Percentiles rank a stretch among this genome's conserved stretches.
Evolutionary conservation across 2,888 invertebrate species (phyloP).

Genomic region (Trichogramma evanescens): DNA sequence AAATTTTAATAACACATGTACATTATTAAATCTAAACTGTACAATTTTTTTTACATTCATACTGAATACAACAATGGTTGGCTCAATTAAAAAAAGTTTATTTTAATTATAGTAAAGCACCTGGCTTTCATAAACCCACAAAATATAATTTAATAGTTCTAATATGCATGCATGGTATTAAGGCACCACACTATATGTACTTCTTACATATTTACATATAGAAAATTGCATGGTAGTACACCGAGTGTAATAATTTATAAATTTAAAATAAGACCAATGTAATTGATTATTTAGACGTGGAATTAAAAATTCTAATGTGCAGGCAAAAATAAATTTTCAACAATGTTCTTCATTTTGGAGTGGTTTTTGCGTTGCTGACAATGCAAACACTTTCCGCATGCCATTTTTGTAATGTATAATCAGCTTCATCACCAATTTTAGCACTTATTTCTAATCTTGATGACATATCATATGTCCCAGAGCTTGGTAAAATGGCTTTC

Average conservation of each 20-base stretch:
- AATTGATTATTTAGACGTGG: constrained; percentile 6
- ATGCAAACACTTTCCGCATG: constrained; percentile 43
- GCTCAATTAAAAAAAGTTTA: not conserved
- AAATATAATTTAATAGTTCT: constrained; percentile 3
- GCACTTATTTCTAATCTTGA: constrained; percentile 54
- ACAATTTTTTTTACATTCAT: constrained; percentile 6
- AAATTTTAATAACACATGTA: constrained; percentile 15
- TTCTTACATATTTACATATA: constrained; percentile 10
- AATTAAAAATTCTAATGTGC: constrained; percentile 7
- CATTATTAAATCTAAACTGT: constrained; percentile 7
- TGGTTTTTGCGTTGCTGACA: constrained; percentile 22
- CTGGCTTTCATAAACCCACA: constrained; percentile 7
- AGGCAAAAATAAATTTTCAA: constrained; percentile 4
- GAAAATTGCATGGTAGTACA: not conserved
- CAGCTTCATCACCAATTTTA: constrained; percentile 32
- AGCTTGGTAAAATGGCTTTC: constrained; percentile 56
- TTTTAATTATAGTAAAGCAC: constrained; percentile 7
- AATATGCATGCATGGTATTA: constrained; percentile 13
- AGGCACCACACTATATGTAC: constrained; percentile 16
- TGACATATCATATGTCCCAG: constrained; percentile 64
- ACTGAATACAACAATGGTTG: constrained; percentile 3
- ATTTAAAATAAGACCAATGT: not conserved
- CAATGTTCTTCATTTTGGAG: not conserved
- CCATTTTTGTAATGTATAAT: constrained; percentile 42
- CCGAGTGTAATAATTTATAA: constrained; percentile 9